A percentile compares a stretch with the other conserved stretches of the same genome.
Evolutionary conservation across 2,888 invertebrate genomes (phyloP).

Genomic region (Steromphala cineraria): DNA sequence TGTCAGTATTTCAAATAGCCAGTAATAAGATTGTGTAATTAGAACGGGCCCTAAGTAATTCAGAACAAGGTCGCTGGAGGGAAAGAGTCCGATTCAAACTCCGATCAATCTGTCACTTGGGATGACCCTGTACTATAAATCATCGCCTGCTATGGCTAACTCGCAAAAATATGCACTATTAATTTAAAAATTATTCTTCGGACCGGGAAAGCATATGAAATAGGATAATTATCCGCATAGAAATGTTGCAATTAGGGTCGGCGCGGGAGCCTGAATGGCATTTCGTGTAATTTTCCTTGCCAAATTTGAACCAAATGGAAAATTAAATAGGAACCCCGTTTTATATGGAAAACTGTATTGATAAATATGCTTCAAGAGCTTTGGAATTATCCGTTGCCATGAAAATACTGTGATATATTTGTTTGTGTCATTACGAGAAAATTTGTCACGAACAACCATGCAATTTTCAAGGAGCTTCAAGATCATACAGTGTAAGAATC

Average conservation of each 20-base stretch:
- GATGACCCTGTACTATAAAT: background rate
- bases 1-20: constrained; percentile 4
- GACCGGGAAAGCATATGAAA: constrained; percentile 2
- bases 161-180: constrained; percentile 5
- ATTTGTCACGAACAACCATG: too few species aligned
- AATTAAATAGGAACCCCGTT: background rate
- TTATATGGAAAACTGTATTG: constrained; percentile 5
- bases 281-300: constrained; percentile 3
- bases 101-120: background rate
- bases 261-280: background rate
- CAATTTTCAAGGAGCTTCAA: too few species aligned
- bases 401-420: constrained; percentile 2
- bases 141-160: background rate
- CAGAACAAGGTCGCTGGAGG: background rate
- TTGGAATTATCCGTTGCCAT: background rate
- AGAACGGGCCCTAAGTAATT: background rate
- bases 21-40: constrained; percentile 5
- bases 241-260: background rate
- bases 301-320: constrained; percentile 3
- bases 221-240: background rate
- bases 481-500: too few species aligned
- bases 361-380: background rate
- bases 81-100: background rate
- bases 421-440: background rate
- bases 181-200: constrained; percentile 5